Evolutionary conservation across 1,140 invertebrate genomes (phyloP).

Genomic region (Gryon sp.): DNA sequence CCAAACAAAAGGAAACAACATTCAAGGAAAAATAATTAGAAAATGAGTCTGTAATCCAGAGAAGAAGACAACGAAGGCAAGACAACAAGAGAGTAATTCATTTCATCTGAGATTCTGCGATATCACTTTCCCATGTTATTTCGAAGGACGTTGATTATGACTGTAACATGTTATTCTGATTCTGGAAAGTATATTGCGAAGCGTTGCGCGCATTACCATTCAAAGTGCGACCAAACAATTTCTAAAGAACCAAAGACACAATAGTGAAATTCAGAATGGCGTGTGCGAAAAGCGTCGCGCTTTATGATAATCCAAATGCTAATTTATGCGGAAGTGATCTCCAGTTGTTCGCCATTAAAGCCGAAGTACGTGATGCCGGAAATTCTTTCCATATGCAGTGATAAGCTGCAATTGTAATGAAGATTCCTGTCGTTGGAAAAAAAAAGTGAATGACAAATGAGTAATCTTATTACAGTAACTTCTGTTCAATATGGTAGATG

Average conservation of each 20-base stretch:
- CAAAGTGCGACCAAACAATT: constrained; percentile 33
- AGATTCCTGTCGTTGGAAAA: constrained; percentile 1
- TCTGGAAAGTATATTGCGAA: constrained; percentile 40
- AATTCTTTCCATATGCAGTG: constrained; percentile 1
- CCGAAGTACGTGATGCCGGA: constrained; percentile 25
- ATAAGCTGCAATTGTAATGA: constrained; percentile 21
- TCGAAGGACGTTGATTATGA: constrained; percentile 32
- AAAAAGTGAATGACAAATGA: neutral
- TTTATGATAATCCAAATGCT: constrained; percentile 38
- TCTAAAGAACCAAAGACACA: constrained; percentile 46
- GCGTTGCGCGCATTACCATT: constrained; percentile 27
- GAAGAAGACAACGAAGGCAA: too few relatives aligned
- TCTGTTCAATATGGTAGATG: too few relatives aligned
- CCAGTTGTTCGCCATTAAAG: constrained; percentile 14
- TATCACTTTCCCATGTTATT: constrained; percentile 34
- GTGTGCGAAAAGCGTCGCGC: constrained; percentile 44
- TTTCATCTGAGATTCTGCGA: neutral
- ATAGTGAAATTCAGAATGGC: constrained; percentile 42
- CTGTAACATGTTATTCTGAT: constrained; percentile 30
- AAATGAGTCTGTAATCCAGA: too few relatives aligned
- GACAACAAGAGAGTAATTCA: neutral
- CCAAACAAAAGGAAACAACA: too few relatives aligned
- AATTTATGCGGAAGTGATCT: constrained; percentile 51
- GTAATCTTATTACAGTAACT: too few relatives aligned
- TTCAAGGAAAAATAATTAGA: constrained; percentile 16